Conservation (phyloP, 2,797 vertebrate genomes). For the Sphenodon punctatus region DNA sequence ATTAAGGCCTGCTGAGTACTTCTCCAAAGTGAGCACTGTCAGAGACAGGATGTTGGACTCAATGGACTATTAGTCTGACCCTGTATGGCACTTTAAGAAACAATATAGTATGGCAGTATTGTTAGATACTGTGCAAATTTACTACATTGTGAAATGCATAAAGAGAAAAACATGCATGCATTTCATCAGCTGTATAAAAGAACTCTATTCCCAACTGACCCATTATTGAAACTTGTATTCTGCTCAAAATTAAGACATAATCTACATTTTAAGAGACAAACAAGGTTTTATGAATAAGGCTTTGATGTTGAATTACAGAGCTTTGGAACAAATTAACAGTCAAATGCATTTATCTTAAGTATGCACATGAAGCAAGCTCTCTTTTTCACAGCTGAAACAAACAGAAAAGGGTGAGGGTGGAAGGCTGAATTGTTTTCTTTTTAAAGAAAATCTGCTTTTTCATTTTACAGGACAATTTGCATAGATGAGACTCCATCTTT, state of each 20-base stretch:
- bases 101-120: no score
- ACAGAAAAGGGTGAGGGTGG: not conserved
- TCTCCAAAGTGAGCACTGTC: no score
- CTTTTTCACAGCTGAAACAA: not conserved
- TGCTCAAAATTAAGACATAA: not conserved
- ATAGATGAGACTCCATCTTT: not conserved
- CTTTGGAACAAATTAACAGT: not conserved
- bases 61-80: no score
- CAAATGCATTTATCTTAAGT: not conserved
- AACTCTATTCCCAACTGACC: conserved; percentile 18
- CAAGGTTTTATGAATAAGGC: not conserved
- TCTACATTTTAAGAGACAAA: not conserved
- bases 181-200: not conserved
- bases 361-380: no score
- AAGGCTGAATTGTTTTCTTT: not conserved
- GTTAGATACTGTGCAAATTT: no score
- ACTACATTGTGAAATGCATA: no score
- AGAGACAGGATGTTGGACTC: no score
- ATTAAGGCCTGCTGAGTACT: no score
- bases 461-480: not conserved
- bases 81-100: no score
- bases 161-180: not conserved
- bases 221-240: not conserved
- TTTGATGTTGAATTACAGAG: not conserved
- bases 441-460: not conserved